Percentiles rank a stretch among this genome's conserved stretches.
Conservation (phyloP, 1,140 invertebrate species). For the Hyposmocoma kahamanoa region DNA sequence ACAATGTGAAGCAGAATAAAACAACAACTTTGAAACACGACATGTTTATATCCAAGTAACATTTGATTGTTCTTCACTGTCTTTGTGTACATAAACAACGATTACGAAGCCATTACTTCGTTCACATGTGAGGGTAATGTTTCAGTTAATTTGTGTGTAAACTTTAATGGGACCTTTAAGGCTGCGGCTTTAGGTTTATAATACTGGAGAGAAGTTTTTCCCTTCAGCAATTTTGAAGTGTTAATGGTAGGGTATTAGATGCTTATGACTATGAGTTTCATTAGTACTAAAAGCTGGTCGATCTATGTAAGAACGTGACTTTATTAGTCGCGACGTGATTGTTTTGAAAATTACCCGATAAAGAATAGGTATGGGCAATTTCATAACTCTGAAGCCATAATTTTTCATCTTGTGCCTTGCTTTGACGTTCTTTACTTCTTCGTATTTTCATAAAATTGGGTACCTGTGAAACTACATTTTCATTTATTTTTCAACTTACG, state of each 20-base stretch:
- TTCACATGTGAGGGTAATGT: constrained; percentile 8
- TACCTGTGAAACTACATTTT: no score
- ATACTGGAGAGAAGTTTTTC: constrained; percentile 34
- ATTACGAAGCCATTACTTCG: neutral
- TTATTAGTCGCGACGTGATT: constrained; percentile 63
- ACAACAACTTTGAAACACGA: no score
- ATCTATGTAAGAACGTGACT: constrained; percentile 63
- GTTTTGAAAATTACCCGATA: constrained; percentile 50
- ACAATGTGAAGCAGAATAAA: no score
- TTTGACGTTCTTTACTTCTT: no score
- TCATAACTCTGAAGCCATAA: no score
- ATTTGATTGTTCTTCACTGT: no score
- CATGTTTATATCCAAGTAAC: no score
- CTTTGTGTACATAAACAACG: neutral
- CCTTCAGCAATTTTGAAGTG: constrained; percentile 46
- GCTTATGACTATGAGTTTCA: constrained; percentile 65
- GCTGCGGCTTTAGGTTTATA: neutral
- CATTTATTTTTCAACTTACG: no score
- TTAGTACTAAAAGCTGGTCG: constrained; percentile 55
- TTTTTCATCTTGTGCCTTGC: no score
- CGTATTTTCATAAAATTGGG: no score
- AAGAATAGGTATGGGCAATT: no score
- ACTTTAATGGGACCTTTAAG: constrained; percentile 40
- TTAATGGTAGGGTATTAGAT: constrained; percentile 58
- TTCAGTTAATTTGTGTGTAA: constrained; percentile 50